Evolutionary conservation across 2,888 invertebrate genomes (phyloP).

Genomic region (Polia nebulosa): DNA sequence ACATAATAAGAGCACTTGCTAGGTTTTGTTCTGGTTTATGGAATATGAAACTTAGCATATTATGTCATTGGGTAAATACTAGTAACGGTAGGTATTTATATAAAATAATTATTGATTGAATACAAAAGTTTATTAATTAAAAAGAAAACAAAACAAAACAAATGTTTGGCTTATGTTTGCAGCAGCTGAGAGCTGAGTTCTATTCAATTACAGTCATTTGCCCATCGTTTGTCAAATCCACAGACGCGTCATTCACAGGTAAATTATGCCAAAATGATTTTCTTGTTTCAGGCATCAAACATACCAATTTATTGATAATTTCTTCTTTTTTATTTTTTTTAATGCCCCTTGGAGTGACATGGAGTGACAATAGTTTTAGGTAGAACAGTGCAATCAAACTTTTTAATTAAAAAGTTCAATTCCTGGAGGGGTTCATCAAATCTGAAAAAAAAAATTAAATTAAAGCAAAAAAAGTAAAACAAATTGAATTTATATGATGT

Average conservation of each 20-base stretch:
- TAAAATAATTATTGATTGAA: constrained; percentile 28
- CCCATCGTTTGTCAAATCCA: constrained; percentile 47
- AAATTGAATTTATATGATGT: constrained; percentile 7
- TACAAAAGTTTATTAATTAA: constrained; percentile 9
- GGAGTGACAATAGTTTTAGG: constrained; percentile 26
- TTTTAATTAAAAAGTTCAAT: constrained; percentile 27
- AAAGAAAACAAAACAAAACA: constrained; percentile 10
- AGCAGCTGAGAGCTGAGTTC: constrained; percentile 16
- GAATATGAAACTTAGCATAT: constrained; percentile 3
- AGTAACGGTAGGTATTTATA: constrained; percentile 20
- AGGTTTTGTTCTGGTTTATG: not conserved
- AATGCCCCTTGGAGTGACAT: constrained; percentile 36
- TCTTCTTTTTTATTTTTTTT: constrained; percentile 38
- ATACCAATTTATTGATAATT: constrained; percentile 45
- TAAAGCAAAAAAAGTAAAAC: constrained; percentile 8
- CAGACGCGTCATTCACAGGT: constrained; percentile 44
- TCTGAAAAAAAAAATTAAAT: constrained; percentile 29
- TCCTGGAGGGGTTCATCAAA: constrained; percentile 28
- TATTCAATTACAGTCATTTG: constrained; percentile 20
- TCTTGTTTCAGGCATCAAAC: constrained; percentile 48
- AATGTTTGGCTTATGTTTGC: constrained; percentile 1
- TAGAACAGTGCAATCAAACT: constrained; percentile 18
- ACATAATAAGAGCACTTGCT: constrained; percentile 16
- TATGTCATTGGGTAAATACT: constrained; percentile 3
- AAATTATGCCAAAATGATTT: constrained; percentile 46